Percentiles rank a stretch among this genome's conserved stretches.
Conservation (phyloP, 30 jellyfish, hydroid and myxozoan species). For the Aurelia sp. region DNA sequence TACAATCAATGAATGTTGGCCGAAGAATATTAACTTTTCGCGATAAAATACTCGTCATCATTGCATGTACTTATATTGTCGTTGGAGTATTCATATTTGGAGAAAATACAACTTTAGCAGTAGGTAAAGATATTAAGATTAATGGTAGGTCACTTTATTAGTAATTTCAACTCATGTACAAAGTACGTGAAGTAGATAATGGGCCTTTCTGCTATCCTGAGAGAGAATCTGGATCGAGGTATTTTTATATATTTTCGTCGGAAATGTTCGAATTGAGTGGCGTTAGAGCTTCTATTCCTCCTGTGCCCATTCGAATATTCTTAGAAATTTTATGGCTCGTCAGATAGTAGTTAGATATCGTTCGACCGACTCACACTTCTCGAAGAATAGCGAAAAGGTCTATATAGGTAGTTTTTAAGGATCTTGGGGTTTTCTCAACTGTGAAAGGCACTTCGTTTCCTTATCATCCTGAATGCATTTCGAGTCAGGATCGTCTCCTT, state of each 20-base stretch:
- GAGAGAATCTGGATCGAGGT: neutral
- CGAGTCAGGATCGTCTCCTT: too few relatives aligned
- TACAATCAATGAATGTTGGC: constrained; percentile 76
- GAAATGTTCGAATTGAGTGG: too few relatives aligned
- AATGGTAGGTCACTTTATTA: constrained; percentile 45
- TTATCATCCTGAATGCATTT: too few relatives aligned
- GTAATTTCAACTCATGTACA: neutral
- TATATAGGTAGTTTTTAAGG: too few relatives aligned
- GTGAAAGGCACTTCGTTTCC: too few relatives aligned
- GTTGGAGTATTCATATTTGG: constrained; percentile 95
- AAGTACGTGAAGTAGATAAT: neutral
- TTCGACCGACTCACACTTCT: too few relatives aligned
- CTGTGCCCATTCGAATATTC: neutral
- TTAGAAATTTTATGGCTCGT: too few relatives aligned
- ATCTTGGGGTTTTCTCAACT: too few relatives aligned
- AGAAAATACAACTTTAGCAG: constrained; percentile 83
- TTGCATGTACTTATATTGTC: constrained; percentile 61
- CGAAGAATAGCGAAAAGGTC: too few relatives aligned
- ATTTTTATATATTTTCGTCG: too few relatives aligned
- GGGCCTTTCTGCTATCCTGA: neutral
- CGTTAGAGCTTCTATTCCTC: too few relatives aligned
- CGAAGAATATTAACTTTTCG: constrained; percentile 17
- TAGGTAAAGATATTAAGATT: constrained; percentile 33
- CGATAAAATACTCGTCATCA: constrained; percentile 44
- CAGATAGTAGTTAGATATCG: too few relatives aligned